phyloP scores from a whole-genome alignment of 2,797 vertebrate genomes.

The Apodemus agrarius region DNA sequence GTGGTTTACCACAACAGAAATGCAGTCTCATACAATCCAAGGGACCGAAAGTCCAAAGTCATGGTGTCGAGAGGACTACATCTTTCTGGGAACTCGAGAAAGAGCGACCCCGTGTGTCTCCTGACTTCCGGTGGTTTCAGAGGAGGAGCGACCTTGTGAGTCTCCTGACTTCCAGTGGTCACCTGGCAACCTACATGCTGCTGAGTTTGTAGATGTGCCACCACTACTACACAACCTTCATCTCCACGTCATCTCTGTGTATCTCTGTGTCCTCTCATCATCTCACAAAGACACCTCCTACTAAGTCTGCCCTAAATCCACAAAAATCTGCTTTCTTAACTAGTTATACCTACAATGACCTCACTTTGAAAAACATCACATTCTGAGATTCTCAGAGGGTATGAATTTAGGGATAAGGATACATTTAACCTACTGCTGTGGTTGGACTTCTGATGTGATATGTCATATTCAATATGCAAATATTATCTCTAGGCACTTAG shows the following conservation, averaged over 20 bases:
- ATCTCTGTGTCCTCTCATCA: background rate
- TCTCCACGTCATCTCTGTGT: background rate
- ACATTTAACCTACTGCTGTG: background rate
- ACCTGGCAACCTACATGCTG: too few species aligned
- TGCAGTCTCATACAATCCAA: background rate
- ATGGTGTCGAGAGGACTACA: background rate
- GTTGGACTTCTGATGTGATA: background rate
- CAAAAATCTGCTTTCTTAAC: background rate
- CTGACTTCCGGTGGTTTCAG: background rate
- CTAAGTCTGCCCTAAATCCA: background rate
- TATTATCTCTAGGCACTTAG: background rate
- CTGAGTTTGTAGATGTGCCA: background rate
- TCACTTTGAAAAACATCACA: background rate
- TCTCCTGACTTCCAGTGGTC: too few species aligned
- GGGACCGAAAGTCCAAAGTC: background rate
- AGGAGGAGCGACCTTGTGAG: too few species aligned
- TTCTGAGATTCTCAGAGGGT: background rate
- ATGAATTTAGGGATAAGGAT: background rate
- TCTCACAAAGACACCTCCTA: background rate
- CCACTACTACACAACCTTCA: background rate
- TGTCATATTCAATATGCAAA: background rate
- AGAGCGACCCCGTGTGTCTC: background rate
- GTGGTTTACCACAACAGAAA: constrained; percentile 7
- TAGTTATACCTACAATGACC: background rate
- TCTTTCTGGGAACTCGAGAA: background rate